Evolutionary conservation across 92 coral and sea anemone genomes (phyloP).

Genomic region (Plumapathes pennacea): DNA sequence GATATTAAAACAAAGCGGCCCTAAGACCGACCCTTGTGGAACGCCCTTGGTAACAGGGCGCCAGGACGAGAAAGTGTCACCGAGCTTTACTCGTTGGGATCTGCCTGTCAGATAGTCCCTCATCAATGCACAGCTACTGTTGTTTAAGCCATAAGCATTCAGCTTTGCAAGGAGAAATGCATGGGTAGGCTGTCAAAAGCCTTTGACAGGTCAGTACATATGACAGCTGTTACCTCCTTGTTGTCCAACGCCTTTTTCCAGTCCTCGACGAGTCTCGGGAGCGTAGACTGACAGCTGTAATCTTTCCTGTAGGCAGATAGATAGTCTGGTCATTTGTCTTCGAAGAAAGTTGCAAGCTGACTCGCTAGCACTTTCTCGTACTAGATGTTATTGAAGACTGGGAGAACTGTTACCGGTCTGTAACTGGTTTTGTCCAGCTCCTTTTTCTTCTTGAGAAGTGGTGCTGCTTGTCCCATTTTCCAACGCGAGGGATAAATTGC

Average conservation of each 20-base stretch:
- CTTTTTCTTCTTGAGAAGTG: slow-evolving; percentile 16
- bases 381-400: slow-evolving; percentile 27
- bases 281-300: slow-evolving; percentile 15
- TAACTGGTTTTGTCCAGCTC: slow-evolving; percentile 21
- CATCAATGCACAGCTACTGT: not conserved
- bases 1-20: too few species aligned
- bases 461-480: slow-evolving; percentile 36
- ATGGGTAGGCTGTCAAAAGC: slow-evolving; percentile 7
- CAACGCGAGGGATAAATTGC: slow-evolving; percentile 18
- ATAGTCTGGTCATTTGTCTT: slow-evolving; percentile 16
- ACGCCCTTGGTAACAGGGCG: too few species aligned
- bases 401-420: slow-evolving; percentile 32
- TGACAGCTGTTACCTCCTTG: not conserved
- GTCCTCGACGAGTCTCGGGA: slow-evolving; percentile 11
- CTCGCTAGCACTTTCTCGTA: slow-evolving; percentile 9
- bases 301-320: slow-evolving; percentile 8
- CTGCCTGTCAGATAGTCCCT: not conserved
- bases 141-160: slow-evolving; percentile 1
- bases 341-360: slow-evolving; percentile 15
- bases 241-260: slow-evolving; percentile 4
- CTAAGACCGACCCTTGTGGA: too few species aligned
- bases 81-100: too few species aligned
- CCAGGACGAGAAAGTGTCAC: too few species aligned
- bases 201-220: not conserved
- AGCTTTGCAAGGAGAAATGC: slow-evolving; percentile 2